Evolutionary conservation across 2,888 invertebrate species (phyloP), one percentile per base, ranked within the genome.

Genomic region (Monoplex corrugatus): DNA sequence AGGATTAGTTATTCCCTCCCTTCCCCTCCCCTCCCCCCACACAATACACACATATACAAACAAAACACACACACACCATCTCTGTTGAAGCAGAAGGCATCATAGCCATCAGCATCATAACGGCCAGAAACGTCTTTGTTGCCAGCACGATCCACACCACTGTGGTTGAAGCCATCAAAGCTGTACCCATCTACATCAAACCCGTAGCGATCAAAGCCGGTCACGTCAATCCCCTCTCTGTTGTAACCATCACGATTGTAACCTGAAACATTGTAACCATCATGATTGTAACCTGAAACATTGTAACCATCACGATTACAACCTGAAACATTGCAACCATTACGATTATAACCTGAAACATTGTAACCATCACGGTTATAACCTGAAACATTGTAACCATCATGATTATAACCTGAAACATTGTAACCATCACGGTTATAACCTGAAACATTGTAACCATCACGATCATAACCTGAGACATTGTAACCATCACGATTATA

Each of bases 201-300:
- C 82, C 95, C 95, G 92, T 93, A 94, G 83, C 95, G 92, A 91
- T 94, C 91, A 82, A 92, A 94, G 23, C 94, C 95, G 88, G 92
- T 89, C 19, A 89, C 85, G 88, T 95, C 93, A 92, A 92, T 95
- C 28, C 95, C 95, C 63, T 92, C 87, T 75, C 89, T 91, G 87
- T 95, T 92, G 90, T 93, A 94, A 19, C 95, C 95, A 93, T 95
- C 95, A 87, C 95, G 92, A 91, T 95, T 95, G 87, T 90, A 95
- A 23, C 95, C 95, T 95, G 89, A 5, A 89, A 32, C 16, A 83
- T 50, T 92, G 90, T 93, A 94, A 19, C 95, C 95, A 93, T 95
- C 95, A 87, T 94, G 92, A 91, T 95, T 95, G 87, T 90, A 95
- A 23, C 95, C 95, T 95, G 89, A 5, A 89, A 32, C 16, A 83